Conservation (phyloP, 1,140 invertebrate species). For the Drosophila seguyi region DNA sequence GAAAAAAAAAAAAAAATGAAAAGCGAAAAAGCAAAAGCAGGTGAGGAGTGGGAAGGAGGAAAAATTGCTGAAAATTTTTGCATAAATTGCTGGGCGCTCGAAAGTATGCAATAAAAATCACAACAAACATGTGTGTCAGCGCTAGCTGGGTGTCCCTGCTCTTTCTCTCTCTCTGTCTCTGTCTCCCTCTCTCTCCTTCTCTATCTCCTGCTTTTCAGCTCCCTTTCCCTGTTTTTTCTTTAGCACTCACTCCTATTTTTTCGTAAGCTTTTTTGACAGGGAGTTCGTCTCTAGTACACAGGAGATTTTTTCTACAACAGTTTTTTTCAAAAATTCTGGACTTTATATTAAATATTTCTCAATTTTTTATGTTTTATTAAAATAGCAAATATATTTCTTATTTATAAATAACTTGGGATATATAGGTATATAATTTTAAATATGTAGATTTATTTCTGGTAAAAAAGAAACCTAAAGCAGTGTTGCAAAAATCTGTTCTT, state of each 20-base stretch:
- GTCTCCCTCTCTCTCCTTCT: too few species aligned
- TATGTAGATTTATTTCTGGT: neutral
- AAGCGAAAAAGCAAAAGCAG: conserved; percentile 16
- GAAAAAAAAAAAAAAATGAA: neutral
- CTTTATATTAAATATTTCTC: neutral
- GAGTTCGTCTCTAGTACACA: neutral
- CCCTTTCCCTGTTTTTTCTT: neutral
- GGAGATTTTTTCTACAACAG: neutral
- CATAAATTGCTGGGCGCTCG: conserved; percentile 67
- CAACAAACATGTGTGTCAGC: conserved; percentile 65
- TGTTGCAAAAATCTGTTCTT: neutral
- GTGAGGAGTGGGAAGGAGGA: neutral
- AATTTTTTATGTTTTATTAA: neutral
- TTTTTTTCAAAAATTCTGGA: neutral
- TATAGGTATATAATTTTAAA: neutral
- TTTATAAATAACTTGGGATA: too few species aligned
- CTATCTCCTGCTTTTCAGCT: neutral
- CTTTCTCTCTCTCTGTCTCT: neutral
- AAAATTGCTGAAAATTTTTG: conserved; percentile 66
- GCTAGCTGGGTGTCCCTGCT: conserved; percentile 2
- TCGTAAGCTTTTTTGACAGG: conserved; percentile 22
- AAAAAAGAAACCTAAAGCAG: neutral
- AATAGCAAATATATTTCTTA: neutral
- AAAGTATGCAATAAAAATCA: conserved; percentile 80
- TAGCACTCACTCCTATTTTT: neutral